Percentiles rank a stretch among this genome's conserved stretches.
Conservation (phyloP, 2,797 vertebrate species). For the Chelidonichthys spinosus region DNA sequence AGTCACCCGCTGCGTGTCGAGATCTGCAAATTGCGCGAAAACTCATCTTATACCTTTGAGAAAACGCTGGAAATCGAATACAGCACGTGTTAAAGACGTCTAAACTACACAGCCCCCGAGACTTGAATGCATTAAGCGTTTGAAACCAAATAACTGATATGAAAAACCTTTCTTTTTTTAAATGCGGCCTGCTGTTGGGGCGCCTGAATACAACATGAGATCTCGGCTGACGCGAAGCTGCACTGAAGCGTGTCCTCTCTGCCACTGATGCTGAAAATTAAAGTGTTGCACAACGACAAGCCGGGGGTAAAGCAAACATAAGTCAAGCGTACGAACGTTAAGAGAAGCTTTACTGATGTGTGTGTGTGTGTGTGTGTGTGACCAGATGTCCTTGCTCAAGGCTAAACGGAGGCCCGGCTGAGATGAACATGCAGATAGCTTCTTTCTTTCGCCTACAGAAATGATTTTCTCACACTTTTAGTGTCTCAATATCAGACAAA, state of each 20-base stretch:
- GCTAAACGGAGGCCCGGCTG: conserved; percentile 46
- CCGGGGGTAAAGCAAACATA: conserved; percentile 54
- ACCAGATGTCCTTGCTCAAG: conserved; percentile 73
- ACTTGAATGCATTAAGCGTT: conserved; percentile 12
- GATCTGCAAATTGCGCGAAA: conserved; percentile 15
- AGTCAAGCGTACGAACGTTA: conserved; percentile 45
- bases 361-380: conserved; percentile 43
- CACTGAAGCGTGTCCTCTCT: conserved; percentile 36
- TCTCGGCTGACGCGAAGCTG: conserved; percentile 21
- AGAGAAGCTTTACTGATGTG: conserved; percentile 30
- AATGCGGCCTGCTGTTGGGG: conserved; percentile 17
- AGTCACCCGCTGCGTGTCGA: background rate
- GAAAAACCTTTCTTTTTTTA: conserved; percentile 21
- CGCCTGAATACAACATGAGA: conserved; percentile 16
- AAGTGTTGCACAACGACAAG: conserved; percentile 50
- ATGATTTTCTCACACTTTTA: conserved; percentile 62
- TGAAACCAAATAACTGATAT: conserved; percentile 42
- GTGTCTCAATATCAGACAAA: conserved; percentile 46
- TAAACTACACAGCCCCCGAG: conserved; percentile 10
- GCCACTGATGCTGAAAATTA: conserved; percentile 49
- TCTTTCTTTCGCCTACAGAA: conserved; percentile 36
- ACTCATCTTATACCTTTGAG: conserved; percentile 41
- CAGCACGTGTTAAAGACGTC: conserved; percentile 14
- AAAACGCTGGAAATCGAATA: conserved; percentile 34
- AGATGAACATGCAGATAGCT: conserved; percentile 51